phyloP scores from a whole-genome alignment of 2,888 invertebrate genomes.

The Philereme vetulata region DNA sequence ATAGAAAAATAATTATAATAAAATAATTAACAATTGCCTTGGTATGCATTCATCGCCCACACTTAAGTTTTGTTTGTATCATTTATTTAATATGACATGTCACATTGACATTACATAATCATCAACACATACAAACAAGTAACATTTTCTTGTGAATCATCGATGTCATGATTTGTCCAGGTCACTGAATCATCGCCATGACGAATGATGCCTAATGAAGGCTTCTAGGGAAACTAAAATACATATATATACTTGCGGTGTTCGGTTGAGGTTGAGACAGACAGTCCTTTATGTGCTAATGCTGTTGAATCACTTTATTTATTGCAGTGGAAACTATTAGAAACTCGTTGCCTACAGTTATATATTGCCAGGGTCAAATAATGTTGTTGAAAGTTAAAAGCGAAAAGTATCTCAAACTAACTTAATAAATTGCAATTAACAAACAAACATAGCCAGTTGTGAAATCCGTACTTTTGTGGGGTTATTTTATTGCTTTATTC shows the following conservation, averaged over 20 bases:
- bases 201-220: slow-evolving; percentile 33
- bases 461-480: no score
- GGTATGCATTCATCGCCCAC: no score
- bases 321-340: slow-evolving; percentile 27
- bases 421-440: no score
- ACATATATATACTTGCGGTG: slow-evolving; percentile 23
- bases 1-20: no score
- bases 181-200: slow-evolving; percentile 38
- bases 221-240: slow-evolving; percentile 32
- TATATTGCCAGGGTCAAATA: slow-evolving; percentile 17
- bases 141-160: slow-evolving; percentile 33
- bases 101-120: slow-evolving; percentile 37
- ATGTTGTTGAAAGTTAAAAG: neutral
- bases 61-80: neutral
- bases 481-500: no score
- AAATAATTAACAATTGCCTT: no score
- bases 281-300: slow-evolving; percentile 45
- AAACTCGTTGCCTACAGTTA: slow-evolving; percentile 15
- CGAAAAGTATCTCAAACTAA: no score
- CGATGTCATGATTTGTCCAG: slow-evolving; percentile 26
- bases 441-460: no score
- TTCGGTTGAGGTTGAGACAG: slow-evolving; percentile 26
- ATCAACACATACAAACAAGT: slow-evolving; percentile 29
- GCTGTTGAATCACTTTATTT: slow-evolving; percentile 43
- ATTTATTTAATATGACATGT: slow-evolving; percentile 7